phyloP scores from a whole-genome alignment of 2,888 invertebrate genomes.

The Drosophila monieri region DNA sequence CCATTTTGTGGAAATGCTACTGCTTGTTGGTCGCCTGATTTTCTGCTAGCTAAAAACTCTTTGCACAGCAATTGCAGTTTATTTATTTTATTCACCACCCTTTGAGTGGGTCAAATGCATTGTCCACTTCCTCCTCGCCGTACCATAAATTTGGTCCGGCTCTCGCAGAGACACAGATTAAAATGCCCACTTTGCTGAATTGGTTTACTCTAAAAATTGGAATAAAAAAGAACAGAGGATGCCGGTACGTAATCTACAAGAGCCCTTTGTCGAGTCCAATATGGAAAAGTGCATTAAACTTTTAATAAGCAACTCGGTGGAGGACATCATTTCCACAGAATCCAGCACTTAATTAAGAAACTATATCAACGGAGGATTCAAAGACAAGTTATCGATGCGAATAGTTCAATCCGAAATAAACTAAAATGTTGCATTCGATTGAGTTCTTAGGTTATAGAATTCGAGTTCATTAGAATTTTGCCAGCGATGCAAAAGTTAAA shows the following conservation, averaged over 20 bases:
- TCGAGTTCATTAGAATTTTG: constrained; percentile 69
- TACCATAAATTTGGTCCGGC: constrained; percentile 42
- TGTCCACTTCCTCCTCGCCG: constrained; percentile 32
- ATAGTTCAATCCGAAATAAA: not conserved
- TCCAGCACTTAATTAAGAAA: constrained; percentile 50
- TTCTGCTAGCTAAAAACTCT: constrained; percentile 74
- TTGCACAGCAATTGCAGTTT: constrained; percentile 75
- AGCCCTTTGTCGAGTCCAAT: constrained; percentile 44
- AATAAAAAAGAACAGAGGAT: not conserved
- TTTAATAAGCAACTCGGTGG: constrained; percentile 27
- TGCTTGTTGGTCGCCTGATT: constrained; percentile 56
- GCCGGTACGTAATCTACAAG: constrained; percentile 2
- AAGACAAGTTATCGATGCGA: not conserved
- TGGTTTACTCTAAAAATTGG: constrained; percentile 34
- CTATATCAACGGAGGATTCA: constrained; percentile 4
- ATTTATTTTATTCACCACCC: constrained; percentile 77
- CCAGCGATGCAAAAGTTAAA: constrained; percentile 63
- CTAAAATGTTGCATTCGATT: constrained; percentile 24
- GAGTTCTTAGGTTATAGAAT: not conserved
- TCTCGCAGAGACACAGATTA: constrained; percentile 43
- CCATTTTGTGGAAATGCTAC: constrained; percentile 66
- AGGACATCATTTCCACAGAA: not conserved
- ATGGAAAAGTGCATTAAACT: constrained; percentile 44
- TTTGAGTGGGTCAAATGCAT: constrained; percentile 58
- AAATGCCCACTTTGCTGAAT: constrained; percentile 57